A percentile compares a stretch with the other conserved stretches of the same genome.
Evolutionary conservation across 2,113 vertebrate species (phyloP).

Genomic region (Anoplopoma fimbria): DNA sequence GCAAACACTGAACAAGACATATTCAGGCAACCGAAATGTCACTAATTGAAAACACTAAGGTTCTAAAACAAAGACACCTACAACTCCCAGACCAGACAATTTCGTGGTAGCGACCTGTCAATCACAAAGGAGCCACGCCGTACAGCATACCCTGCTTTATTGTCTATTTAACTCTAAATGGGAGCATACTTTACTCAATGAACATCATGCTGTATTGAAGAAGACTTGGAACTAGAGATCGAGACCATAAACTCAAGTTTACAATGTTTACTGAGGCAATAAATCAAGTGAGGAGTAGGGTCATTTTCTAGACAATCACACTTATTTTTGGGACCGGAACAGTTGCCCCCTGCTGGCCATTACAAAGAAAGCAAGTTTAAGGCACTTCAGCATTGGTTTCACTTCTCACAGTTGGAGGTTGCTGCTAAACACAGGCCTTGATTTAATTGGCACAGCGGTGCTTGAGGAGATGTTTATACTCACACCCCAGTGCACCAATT

Average conservation of each 20-base stretch:
- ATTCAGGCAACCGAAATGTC: too few relatives aligned
- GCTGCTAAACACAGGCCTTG: not conserved
- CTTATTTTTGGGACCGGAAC: not conserved
- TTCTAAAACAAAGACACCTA: too few relatives aligned
- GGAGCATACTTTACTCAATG: not conserved
- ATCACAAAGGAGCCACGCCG: too few relatives aligned
- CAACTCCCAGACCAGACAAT: not conserved
- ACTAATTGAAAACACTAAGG: too few relatives aligned
- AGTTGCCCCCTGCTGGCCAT: not conserved
- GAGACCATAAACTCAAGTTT: not conserved
- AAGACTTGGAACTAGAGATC: not conserved
- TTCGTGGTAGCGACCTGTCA: too few relatives aligned
- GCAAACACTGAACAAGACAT: too few relatives aligned
- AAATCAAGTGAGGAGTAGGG: not conserved
- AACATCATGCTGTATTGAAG: not conserved
- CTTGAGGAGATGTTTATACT: constrained; percentile 28
- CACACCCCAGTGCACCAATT: not conserved
- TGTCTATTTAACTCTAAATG: not conserved
- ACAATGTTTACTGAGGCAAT: not conserved
- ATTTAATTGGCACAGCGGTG: constrained; percentile 11
- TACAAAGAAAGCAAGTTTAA: not conserved
- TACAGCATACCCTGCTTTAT: not conserved
- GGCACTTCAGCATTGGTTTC: not conserved
- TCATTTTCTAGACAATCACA: not conserved
- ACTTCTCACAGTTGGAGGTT: not conserved